Percentiles rank a stretch among this genome's conserved stretches.
phyloP scores from a whole-genome alignment of 2,113 vertebrate species.

The Camelus dromedarius region DNA sequence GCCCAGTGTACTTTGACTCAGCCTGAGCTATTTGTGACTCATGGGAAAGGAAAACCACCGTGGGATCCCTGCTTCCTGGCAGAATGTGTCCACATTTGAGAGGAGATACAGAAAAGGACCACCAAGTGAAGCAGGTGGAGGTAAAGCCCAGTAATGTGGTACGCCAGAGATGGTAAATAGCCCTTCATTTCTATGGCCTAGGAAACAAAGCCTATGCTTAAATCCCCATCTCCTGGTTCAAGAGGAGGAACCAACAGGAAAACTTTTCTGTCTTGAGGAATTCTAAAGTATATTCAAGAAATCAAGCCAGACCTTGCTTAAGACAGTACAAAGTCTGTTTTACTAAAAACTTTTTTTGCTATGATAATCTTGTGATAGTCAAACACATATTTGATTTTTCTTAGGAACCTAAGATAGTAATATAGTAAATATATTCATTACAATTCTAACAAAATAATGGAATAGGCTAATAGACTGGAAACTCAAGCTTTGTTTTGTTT shows the following conservation, averaged over 20 bases:
- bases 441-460: background rate
- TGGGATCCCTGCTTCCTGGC: background rate
- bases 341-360: constrained; percentile 24
- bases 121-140: background rate
- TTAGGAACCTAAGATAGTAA: background rate
- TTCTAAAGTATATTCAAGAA: background rate
- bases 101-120: background rate
- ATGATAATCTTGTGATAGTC: background rate
- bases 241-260: background rate
- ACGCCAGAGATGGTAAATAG: background rate
- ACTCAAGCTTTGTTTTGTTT: background rate
- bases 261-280: background rate
- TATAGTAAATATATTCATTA: constrained; percentile 17
- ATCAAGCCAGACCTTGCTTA: constrained; percentile 1
- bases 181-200: background rate
- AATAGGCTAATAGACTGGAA: background rate
- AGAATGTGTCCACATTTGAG: background rate
- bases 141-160: background rate
- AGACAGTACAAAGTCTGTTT: background rate
- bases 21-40: background rate
- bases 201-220: background rate
- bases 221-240: background rate
- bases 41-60: background rate
- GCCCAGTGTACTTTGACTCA: background rate
- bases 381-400: constrained; percentile 1